phyloP scores from a whole-genome alignment of 2,888 invertebrate genomes.

The Caenorhabditis japonica region DNA sequence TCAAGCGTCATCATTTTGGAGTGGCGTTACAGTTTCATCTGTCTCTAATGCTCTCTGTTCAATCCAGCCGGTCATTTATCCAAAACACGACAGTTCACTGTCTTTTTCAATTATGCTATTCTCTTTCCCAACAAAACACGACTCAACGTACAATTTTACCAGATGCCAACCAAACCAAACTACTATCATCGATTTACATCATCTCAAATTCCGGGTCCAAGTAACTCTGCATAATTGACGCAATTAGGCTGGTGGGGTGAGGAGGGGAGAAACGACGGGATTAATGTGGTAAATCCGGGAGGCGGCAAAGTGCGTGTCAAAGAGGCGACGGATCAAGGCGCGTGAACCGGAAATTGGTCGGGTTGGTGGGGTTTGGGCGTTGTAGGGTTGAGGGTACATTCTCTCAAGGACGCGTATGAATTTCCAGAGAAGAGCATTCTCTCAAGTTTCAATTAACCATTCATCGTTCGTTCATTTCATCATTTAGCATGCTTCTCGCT shows the following conservation, averaged over 20 bases:
- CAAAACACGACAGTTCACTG: no score
- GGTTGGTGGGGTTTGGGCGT: constrained; percentile 24
- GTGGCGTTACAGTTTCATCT: no score
- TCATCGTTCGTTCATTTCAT: constrained; percentile 46
- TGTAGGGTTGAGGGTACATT: constrained; percentile 20
- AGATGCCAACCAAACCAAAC: no score
- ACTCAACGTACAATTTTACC: no score
- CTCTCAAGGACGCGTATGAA: constrained; percentile 17
- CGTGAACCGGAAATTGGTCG: constrained; percentile 41
- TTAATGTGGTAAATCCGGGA: constrained; percentile 30
- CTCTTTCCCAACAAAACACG: no score
- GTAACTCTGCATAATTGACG: constrained; percentile 50
- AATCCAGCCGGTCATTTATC: no score
- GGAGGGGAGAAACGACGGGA: constrained; percentile 1
- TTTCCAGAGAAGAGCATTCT: not conserved
- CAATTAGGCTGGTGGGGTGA: constrained; percentile 29
- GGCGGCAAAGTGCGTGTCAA: constrained; percentile 35
- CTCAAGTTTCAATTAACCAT: constrained; percentile 52
- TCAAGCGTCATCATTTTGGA: no score
- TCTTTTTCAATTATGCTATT: no score
- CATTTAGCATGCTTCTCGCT: constrained; percentile 31
- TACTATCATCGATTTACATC: not conserved
- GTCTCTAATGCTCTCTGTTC: no score
- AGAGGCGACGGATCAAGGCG: constrained; percentile 20
- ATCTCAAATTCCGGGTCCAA: constrained; percentile 19